These are phyloP conservation scores for Drosophila suboccidentalis DNA, from an alignment of 2,888 invertebrate species.

Conservation along the genomic window DNA sequence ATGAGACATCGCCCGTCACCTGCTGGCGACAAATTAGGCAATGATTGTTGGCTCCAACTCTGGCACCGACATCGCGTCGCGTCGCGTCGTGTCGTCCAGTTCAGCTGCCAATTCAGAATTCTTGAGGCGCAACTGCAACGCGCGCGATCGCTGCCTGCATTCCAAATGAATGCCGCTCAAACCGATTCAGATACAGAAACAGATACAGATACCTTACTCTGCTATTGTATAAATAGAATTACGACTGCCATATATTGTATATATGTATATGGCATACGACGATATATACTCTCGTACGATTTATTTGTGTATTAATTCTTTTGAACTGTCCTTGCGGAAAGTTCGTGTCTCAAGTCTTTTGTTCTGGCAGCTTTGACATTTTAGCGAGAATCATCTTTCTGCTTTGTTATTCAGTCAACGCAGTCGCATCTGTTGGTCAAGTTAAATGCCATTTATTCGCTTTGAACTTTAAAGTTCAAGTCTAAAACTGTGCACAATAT, in stretches of 20 bases:
- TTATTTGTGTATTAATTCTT: conserved; percentile 19
- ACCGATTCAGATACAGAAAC: conserved; percentile 14
- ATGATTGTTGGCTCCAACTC: conserved; percentile 35
- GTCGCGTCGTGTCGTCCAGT: background rate
- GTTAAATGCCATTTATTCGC: conserved; percentile 73
- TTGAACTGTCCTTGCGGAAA: conserved; percentile 57
- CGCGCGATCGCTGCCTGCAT: conserved; percentile 28
- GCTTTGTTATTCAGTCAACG: conserved; percentile 13
- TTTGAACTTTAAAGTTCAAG: conserved; percentile 80
- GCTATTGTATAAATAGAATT: conserved; percentile 5
- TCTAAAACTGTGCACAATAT: conserved; percentile 46
- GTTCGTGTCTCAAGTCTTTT: conserved; percentile 77
- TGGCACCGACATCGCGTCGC: conserved; percentile 5
- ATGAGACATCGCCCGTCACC: conserved; percentile 51
- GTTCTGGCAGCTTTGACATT: conserved; percentile 51
- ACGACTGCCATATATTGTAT: conserved; percentile 2
- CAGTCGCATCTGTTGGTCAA: conserved; percentile 56
- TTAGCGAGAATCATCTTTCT: conserved; percentile 29
- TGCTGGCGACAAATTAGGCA: conserved; percentile 61
- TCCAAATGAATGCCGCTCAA: conserved; percentile 35
- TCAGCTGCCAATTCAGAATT: conserved; percentile 33
- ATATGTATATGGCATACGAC: background rate
- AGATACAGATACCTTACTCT: conserved; percentile 8
- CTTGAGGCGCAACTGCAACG: conserved; percentile 25
- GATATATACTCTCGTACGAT: background rate